Conservation (phyloP, 2,113 vertebrate species). For the Chloropsis cyanopogon region DNA sequence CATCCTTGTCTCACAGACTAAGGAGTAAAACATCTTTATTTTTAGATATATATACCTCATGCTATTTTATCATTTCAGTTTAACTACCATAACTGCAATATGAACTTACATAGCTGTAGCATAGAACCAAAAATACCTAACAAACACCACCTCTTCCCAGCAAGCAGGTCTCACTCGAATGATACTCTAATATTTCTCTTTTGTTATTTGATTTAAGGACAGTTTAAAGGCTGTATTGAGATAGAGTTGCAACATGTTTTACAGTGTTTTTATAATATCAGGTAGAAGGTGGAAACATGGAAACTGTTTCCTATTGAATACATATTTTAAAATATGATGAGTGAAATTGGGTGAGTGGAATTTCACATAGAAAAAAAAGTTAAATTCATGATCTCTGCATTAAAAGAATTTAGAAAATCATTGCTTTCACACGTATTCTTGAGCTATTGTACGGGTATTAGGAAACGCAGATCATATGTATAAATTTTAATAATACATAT, state of each 20-base stretch:
- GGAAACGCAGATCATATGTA: neutral
- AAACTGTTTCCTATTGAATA: neutral
- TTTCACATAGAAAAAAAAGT: neutral
- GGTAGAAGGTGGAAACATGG: neutral
- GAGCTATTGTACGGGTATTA: neutral
- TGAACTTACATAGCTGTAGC: neutral
- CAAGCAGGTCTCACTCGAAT: neutral
- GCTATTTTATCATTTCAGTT: neutral
- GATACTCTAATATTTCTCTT: neutral
- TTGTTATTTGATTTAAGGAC: neutral
- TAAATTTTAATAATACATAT: neutral
- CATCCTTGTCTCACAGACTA: neutral
- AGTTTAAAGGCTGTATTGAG: neutral
- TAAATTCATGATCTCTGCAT: neutral
- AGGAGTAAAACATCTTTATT: neutral
- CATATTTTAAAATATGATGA: neutral
- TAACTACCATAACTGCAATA: neutral
- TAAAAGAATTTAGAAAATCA: neutral
- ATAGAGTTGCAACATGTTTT: neutral
- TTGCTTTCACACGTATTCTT: neutral
- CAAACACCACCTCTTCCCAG: neutral
- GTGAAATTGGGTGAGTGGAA: neutral
- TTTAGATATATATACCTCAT: neutral
- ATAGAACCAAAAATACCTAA: neutral
- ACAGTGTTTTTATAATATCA: neutral